These are phyloP conservation scores for Trididemnum miniatum DNA, from an alignment of 23 tunicate species.

Conservation along the genomic window DNA sequence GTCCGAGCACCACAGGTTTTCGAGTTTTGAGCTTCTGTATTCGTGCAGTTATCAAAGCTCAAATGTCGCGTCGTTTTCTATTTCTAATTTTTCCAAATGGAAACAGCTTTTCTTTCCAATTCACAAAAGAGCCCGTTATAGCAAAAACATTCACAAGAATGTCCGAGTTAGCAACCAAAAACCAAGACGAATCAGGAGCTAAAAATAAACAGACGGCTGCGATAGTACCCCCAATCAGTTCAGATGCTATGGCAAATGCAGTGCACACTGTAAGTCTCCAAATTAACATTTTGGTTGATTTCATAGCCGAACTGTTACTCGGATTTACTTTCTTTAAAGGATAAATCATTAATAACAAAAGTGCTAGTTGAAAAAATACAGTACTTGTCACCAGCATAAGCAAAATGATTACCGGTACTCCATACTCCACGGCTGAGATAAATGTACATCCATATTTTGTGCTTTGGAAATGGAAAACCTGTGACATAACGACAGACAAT, in stretches of 20 bases:
- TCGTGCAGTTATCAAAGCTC: no score
- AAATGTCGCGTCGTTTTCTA: no score
- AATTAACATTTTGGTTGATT: neutral
- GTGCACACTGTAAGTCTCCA: slow-evolving; percentile 26
- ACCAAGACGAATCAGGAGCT: slow-evolving; percentile 51
- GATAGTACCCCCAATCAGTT: neutral
- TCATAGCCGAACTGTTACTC: neutral
- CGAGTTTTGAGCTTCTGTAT: no score
- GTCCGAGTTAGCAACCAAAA: slow-evolving; percentile 34
- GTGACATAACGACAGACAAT: neutral
- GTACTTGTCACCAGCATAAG: neutral
- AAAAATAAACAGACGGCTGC: slow-evolving; percentile 29
- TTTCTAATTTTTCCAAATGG: slow-evolving; percentile 29
- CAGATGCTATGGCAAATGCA: slow-evolving; percentile 24
- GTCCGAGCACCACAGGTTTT: no score
- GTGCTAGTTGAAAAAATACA: slow-evolving; percentile 30
- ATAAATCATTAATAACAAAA: slow-evolving; percentile 26
- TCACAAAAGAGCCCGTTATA: slow-evolving; percentile 20
- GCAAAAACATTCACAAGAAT: slow-evolving; percentile 21
- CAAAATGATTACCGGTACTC: no score
- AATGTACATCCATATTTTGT: neutral
- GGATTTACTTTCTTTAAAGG: slow-evolving; percentile 8
- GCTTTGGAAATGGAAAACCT: neutral
- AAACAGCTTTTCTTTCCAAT: slow-evolving; percentile 39
- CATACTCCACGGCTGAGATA: neutral